Base-by-base conservation (phyloP, 2,113 vertebrate genomes). In the Hyperopisus bebe region DNA sequence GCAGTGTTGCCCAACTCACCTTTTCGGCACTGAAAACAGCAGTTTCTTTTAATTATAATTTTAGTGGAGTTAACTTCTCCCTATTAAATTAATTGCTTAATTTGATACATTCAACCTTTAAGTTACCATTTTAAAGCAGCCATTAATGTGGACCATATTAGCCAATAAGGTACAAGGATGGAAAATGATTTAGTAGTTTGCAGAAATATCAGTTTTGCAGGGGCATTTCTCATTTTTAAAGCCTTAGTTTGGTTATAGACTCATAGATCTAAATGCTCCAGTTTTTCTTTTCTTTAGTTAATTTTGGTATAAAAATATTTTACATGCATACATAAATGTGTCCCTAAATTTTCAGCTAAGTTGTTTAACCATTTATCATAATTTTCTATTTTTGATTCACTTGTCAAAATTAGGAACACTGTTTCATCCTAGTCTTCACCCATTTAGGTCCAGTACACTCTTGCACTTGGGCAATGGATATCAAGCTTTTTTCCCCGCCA, bases 131-230 rank as follows among this genome's bases (percentile, higher is more conserved):
- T 84, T n/a, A 47, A 47, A 47, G 9, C 47, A 48, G 44, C 42
- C 82, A 84, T 24, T 47, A 84, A n/a, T 42, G 82, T 84, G 82
- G 82, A 84, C 82, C 82, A 84, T 21, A 84, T 47, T 35, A 80
- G 39, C 74, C 35, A 42, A 19, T 80, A 42, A 80, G 62, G 62
- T 70, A 4, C 62, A 70, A 70, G 31, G 74, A 42, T 80, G 74
- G 31, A 80, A 35, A 80, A 42, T 42, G 11, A 42, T 42, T 80
- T 17, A 80, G 2, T 42, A 42, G 74, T 42, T 42, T 80, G 35
- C 35, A 39, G 44, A 46, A 42, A 84, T 82, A 44, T 82, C 39
- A 42, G 39, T 39, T 42, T 47, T 47, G 39, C 39, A 47, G n/a
- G 82, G 82, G 44, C 39, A 84, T 84, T 80, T 80, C 13, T 77